These are phyloP conservation scores for Rhamphomyia laevipes DNA, from an alignment of 2,888 invertebrate species.

Conservation along the genomic window DNA sequence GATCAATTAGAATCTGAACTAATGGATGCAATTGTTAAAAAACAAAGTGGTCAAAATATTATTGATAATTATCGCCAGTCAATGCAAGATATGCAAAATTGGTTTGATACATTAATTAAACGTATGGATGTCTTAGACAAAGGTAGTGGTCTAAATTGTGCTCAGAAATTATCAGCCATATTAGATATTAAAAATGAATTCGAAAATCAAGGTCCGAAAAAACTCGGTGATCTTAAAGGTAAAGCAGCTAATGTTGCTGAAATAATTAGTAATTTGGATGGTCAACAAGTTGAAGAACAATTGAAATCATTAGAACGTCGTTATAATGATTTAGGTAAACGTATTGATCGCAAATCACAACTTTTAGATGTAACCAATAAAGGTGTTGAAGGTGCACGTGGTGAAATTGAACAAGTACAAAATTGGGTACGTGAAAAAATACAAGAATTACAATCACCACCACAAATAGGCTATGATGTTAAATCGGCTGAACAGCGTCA, in stretches of 20 bases:
- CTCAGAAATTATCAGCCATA: conserved; percentile 65
- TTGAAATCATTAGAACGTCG: conserved; percentile 73
- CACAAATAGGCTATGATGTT: conserved; percentile 63
- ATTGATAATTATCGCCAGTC: conserved; percentile 68
- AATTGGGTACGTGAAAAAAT: conserved; percentile 70
- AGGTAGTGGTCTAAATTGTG: conserved; percentile 69
- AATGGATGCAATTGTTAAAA: conserved; percentile 58
- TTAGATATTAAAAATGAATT: conserved; percentile 62
- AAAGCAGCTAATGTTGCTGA: conserved; percentile 62
- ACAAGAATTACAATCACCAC: conserved; percentile 50
- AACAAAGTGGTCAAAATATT: conserved; percentile 60
- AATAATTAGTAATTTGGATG: conserved; percentile 75
- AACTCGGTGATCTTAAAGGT: conserved; percentile 57
- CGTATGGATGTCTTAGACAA: conserved; percentile 74
- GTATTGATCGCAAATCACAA: conserved; percentile 72
- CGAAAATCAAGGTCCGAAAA: conserved; percentile 56
- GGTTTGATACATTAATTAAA: conserved; percentile 70
- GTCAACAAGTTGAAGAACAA: conserved; percentile 85
- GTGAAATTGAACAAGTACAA: conserved; percentile 66
- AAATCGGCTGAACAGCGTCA: conserved; percentile 64
- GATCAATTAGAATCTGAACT: conserved; percentile 60
- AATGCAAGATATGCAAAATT: conserved; percentile 64
- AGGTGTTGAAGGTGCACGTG: conserved; percentile 67
- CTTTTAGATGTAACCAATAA: conserved; percentile 73
- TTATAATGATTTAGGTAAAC: conserved; percentile 71